Percentiles rank a stretch among this genome's conserved stretches.
Conservation (phyloP, 2,888 invertebrate genomes). For the Drosophila sordidula region DNA sequence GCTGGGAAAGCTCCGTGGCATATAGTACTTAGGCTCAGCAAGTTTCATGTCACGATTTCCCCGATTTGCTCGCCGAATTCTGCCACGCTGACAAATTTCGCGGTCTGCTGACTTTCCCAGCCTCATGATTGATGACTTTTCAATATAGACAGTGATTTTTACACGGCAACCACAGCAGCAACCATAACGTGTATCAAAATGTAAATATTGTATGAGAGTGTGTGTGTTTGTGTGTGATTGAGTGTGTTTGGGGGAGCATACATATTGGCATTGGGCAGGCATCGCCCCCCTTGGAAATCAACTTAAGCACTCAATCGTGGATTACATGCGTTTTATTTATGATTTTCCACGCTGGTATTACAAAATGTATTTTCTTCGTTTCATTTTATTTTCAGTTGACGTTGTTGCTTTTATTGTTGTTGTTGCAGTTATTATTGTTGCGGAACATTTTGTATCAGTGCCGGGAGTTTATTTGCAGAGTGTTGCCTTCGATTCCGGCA, state of each 20-base stretch:
- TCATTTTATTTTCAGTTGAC: constrained; percentile 64
- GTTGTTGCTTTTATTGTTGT: constrained; percentile 23
- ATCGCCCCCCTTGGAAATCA: constrained; percentile 50
- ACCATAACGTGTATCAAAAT: constrained; percentile 64
- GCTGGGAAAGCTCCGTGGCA: constrained; percentile 7
- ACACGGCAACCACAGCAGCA: constrained; percentile 33
- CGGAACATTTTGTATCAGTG: constrained; percentile 12
- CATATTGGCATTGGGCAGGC: constrained; percentile 13
- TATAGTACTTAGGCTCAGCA: constrained; percentile 30
- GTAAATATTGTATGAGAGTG: constrained; percentile 59
- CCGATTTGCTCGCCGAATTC: constrained; percentile 35
- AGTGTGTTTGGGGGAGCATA: constrained; percentile 7
- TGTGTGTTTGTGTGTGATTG: neutral
- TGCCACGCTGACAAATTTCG: constrained; percentile 75
- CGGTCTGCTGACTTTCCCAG: constrained; percentile 66
- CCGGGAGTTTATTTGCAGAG: constrained; percentile 28
- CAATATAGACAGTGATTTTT: constrained; percentile 64
- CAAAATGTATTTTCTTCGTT: constrained; percentile 64
- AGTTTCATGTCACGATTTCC: constrained; percentile 55
- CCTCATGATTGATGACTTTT: constrained; percentile 76
- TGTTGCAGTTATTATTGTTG: constrained; percentile 17
- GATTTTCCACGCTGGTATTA: constrained; percentile 76
- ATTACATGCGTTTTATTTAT: constrained; percentile 83
- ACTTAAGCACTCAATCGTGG: constrained; percentile 80
- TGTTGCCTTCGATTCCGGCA: constrained; percentile 47